Percentiles rank a stretch among this genome's conserved stretches.
These are phyloP conservation scores for Neodiprion pinetum DNA, from an alignment of 1,140 invertebrate species.

Conservation along the genomic window DNA sequence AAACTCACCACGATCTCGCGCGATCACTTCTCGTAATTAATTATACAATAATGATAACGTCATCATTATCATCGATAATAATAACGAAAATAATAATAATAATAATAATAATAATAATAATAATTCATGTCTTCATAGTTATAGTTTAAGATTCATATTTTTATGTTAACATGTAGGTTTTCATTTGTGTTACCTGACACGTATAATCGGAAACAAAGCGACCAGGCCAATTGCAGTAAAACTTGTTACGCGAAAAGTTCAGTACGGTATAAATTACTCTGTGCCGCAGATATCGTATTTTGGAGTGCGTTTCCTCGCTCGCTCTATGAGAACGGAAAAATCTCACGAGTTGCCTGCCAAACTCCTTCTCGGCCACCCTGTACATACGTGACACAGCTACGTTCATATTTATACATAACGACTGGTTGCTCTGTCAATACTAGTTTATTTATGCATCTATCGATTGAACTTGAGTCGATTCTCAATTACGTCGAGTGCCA, in stretches of 20 bases:
- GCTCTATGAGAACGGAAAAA: no score
- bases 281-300: no score
- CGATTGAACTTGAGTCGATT: background rate
- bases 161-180: background rate
- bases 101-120: background rate
- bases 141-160: background rate
- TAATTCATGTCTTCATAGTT: background rate
- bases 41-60: background rate
- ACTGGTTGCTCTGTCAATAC: background rate
- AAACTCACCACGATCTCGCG: background rate
- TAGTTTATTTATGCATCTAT: background rate
- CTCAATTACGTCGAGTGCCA: background rate
- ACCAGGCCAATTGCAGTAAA: no score
- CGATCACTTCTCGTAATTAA: background rate
- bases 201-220: no score
- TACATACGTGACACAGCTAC: background rate
- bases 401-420: background rate
- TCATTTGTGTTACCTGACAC: background rate
- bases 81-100: no score
- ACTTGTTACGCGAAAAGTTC: no score
- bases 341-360: no score
- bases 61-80: no score
- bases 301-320: no score
- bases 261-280: no score
- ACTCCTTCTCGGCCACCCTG: background rate